A percentile compares a stretch with the other conserved stretches of the same genome.
Evolutionary conservation across 2,888 invertebrate genomes (phyloP).

Genomic region (Caenorhabditis sinica): DNA sequence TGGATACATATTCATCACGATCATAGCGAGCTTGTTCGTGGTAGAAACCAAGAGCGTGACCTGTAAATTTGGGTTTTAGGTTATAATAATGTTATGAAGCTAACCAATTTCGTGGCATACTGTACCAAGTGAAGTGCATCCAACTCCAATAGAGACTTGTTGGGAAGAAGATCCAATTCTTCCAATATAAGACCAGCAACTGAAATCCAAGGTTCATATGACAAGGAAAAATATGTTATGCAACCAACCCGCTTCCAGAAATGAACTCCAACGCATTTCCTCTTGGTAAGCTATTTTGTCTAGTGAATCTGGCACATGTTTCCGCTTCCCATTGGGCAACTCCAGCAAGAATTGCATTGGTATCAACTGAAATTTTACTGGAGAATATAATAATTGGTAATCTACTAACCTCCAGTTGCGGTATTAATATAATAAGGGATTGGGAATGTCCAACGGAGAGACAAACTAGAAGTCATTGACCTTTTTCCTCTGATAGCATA

Average conservation of each 20-base stretch:
- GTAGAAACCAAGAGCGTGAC: conserved; percentile 82
- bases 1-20: conserved; percentile 78
- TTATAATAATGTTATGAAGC: not conserved
- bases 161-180: conserved; percentile 70
- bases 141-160: conserved; percentile 79
- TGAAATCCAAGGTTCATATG: not conserved
- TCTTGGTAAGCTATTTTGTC: conserved; percentile 48
- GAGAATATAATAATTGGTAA: not conserved
- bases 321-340: conserved; percentile 75
- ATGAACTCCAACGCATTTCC: conserved; percentile 71
- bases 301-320: conserved; percentile 78
- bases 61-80: conserved; percentile 40
- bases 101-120: conserved; percentile 82
- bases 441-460: conserved; percentile 74
- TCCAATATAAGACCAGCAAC: conserved; percentile 82
- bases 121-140: conserved; percentile 80
- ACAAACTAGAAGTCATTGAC: conserved; percentile 73
- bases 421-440: conserved; percentile 76
- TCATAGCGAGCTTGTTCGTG: conserved; percentile 82
- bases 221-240: too few relatives aligned
- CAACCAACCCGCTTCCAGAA: conserved; percentile 69
- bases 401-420: conserved; percentile 71
- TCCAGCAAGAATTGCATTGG: conserved; percentile 75
- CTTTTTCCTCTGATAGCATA: conserved; percentile 60
- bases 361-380: conserved; percentile 65